Conservation (phyloP, 2,113 vertebrate genomes). For the Blennius ocellaris region DNA sequence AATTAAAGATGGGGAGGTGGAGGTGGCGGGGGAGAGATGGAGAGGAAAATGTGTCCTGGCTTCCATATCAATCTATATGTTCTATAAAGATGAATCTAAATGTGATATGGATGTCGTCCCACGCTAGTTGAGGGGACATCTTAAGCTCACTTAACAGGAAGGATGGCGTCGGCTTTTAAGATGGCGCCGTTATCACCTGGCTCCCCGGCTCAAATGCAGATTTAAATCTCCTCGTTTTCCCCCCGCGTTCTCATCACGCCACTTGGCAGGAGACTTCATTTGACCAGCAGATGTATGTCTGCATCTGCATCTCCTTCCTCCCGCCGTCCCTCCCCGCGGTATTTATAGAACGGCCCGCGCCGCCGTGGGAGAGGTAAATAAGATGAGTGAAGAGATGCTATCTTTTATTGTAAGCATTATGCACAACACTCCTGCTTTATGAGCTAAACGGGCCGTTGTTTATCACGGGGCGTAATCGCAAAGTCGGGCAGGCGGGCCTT, state of each 20-base stretch:
- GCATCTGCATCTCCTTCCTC: conserved; percentile 82
- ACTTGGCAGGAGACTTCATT: conserved; percentile 88
- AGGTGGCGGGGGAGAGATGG: conserved; percentile 38
- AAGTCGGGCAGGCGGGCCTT: conserved; percentile 69
- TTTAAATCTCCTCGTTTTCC: conserved; percentile 39
- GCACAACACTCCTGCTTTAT: conserved; percentile 83
- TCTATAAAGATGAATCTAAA: conserved; percentile 65
- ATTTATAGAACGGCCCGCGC: conserved; percentile 92
- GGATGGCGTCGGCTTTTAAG: conserved; percentile 43
- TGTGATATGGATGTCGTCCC: conserved; percentile 55
- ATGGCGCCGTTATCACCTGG: conserved; percentile 66
- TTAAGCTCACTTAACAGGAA: conserved; percentile 52
- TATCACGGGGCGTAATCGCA: conserved; percentile 76
- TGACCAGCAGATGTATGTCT: conserved; percentile 88
- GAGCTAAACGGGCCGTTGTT: conserved; percentile 82
- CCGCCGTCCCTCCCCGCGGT: conserved; percentile 77
- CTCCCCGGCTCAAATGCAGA: conserved; percentile 41
- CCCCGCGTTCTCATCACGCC: conserved; percentile 64
- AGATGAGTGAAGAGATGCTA: conserved; percentile 96
- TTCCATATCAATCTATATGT: conserved; percentile 72
- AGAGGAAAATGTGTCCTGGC: conserved; percentile 57
- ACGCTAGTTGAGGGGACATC: conserved; percentile 51
- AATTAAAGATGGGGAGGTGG: conserved; percentile 65
- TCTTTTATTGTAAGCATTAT: conserved; percentile 91
- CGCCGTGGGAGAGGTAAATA: conserved; percentile 92